Base-by-base conservation (phyloP, 2,113 vertebrate species). In the Chitala chitala region DNA sequence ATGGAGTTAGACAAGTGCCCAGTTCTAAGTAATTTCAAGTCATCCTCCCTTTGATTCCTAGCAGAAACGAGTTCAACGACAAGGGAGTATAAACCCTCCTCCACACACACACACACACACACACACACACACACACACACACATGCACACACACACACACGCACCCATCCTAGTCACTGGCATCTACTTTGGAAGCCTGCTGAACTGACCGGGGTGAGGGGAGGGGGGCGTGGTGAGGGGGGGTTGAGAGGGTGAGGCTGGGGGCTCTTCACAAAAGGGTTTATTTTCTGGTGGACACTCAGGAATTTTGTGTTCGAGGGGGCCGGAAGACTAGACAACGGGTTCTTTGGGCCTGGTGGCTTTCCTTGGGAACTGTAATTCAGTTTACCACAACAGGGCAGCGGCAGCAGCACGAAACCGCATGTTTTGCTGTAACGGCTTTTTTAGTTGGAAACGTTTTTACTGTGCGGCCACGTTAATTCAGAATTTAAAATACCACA, bases 21-120 rank as follows among this genome's bases (percentile, higher is more conserved):
- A 69, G 76, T 80, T 78, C 72, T 50, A 26, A 78, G 8, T 36
- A 73, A 22, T 2, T 56, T 24, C 44, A 36, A 1, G 44, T 90
- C 90, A 90, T 90, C 89, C 87, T 86, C 61, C 77, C 74, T 89
- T 89, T 89, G 82, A 89, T 85, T 87, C 64, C 77, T 78, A 82
- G 84, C 81, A 66, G 51, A 85, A 75, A 65, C 72, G 42, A 42
- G 5, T 22, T 50, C 1, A 15, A 29, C 42, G 29, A 5, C 42
- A 12, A 5, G 22, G 10, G 22, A 5, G 13, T 20, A 13, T 31
- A 66, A 20, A 22, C 24, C 22, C 66, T 20, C 13, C 66, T 12
- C 65, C 26, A 20, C 31, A 22, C n/a, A n/a, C 1, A 56, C 3
- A 29, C 10, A 3, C 29, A 26, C n/a, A n/a, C n/a, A n/a, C n/a